Evolutionary conservation across 2,888 invertebrate species (phyloP).

Genomic region (Drosophila mimetica): DNA sequence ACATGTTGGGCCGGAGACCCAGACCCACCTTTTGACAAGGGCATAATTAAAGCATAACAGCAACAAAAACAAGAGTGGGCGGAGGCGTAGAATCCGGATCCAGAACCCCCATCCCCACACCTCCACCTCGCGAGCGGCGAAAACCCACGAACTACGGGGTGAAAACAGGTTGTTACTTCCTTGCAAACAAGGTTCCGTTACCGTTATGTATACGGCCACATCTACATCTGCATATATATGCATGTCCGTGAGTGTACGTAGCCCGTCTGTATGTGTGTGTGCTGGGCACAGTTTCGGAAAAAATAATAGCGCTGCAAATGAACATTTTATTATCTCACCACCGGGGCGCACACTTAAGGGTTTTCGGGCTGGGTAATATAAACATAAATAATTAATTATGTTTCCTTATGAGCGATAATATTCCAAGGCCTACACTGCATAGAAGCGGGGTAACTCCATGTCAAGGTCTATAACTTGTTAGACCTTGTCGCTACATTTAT

Average conservation of each 20-base stretch:
- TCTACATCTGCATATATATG: constrained; percentile 47
- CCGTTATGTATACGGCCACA: constrained; percentile 67
- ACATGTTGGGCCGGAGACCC: constrained; percentile 28
- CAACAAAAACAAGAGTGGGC: constrained; percentile 54
- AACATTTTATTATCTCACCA: constrained; percentile 40
- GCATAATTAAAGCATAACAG: constrained; percentile 79
- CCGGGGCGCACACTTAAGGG: constrained; percentile 28
- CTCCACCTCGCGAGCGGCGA: constrained; percentile 23
- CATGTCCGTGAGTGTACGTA: constrained; percentile 13
- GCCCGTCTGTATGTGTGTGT: constrained; percentile 19
- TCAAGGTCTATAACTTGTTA: not conserved
- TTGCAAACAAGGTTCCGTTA: constrained; percentile 81
- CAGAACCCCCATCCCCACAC: constrained; percentile 29
- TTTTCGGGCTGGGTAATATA: constrained; percentile 21
- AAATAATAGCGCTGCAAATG: constrained; percentile 42
- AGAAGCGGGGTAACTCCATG: constrained; percentile 2
- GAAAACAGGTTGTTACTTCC: constrained; percentile 80
- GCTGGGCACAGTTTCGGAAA: constrained; percentile 31
- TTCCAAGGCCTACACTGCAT: not conserved
- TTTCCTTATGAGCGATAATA: constrained; percentile 26
- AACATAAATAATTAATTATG: constrained; percentile 40
- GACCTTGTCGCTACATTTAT: too few relatives aligned
- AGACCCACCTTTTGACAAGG: constrained; percentile 76
- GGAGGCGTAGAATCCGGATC: not conserved
- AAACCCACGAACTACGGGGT: constrained; percentile 72